Percentiles rank a stretch among this genome's conserved stretches.
These are phyloP conservation scores for Trichogramma dendrolimi DNA, from an alignment of 2,888 invertebrate species.

Conservation along the genomic window DNA sequence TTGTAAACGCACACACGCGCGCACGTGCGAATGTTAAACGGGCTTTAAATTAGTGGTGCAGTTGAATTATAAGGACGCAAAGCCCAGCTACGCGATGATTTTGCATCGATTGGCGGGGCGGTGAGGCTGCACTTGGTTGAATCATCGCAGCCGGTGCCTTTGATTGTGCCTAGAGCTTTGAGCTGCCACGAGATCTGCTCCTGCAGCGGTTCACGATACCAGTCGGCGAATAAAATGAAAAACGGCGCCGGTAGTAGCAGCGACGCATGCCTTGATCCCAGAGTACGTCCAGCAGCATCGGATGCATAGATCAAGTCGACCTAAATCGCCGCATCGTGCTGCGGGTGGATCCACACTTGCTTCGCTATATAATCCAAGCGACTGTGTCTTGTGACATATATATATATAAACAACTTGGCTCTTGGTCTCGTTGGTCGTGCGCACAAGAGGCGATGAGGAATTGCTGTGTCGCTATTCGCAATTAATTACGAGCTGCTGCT, in stretches of 20 bases:
- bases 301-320: constrained; percentile 45
- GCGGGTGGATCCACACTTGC: not conserved
- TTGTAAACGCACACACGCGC: too few relatives aligned
- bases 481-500: too few relatives aligned
- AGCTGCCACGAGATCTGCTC: not conserved
- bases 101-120: not conserved
- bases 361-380: too few relatives aligned
- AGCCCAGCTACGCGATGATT: not conserved
- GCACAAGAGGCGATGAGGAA: too few relatives aligned
- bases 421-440: too few relatives aligned
- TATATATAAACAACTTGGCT: too few relatives aligned
- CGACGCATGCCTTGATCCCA: too few relatives aligned
- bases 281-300: constrained; percentile 11
- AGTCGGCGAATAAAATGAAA: constrained; percentile 10
- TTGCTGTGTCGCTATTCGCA: too few relatives aligned
- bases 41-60: too few relatives aligned
- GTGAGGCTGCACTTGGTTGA: not conserved
- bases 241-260: constrained; percentile 21
- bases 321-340: constrained; percentile 31
- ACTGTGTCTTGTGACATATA: too few relatives aligned
- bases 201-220: constrained; percentile 9
- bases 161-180: constrained; percentile 1
- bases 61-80: not conserved
- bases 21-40: too few relatives aligned
- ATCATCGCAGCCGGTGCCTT: not conserved